Base-by-base conservation (phyloP, 2,113 vertebrate species). In the Cranoglanis bouderius region DNA sequence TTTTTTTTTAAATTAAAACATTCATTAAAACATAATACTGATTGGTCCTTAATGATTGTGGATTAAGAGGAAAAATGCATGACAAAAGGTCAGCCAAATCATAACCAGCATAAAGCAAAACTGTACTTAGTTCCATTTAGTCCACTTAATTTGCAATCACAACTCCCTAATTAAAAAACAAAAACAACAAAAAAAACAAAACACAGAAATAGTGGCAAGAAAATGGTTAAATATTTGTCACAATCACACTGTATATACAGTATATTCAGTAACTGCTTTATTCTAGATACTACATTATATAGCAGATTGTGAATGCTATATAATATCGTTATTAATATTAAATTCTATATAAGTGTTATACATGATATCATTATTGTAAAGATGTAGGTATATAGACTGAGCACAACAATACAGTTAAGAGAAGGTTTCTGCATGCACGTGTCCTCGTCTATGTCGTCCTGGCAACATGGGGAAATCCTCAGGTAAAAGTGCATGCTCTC, bases 391-490 rank as follows among this genome's bases (percentile, higher is more conserved):
- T 46, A 12, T 14, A 49, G 63, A 63, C 26, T 29, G 40, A 77
- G 26, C 40, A 74, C 35, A 46, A 49, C 7, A n/a, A 80, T n/a
- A 57, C 3, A n/a, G 35, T 85, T 78, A 51, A 92, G 85, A 93
- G 19, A 78, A 90, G 0, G 84, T 87, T 4, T 92, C 10, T 0
- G 90, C 8, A 9, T 70, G 77, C 0, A 85, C 2, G 55, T 85
- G 88, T 19, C 91, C 93, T 51, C 55, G 40, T 87, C 93, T 94
- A 74, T 94, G 95, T 84, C 95, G 84, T 0, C 92, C 91, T 0
- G 94, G 86, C 29, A 97, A 94, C 46, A 89, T 90, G 0, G 97
- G 97, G 75, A 97, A 98, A 2, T 97, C 97, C 46, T 97, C 97
- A 0, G 94, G 93, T 18, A 96, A 89, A 12, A 97, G 92, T 0